phyloP scores from a whole-genome alignment of 2,797 vertebrate species.

The Liasis olivaceus region DNA sequence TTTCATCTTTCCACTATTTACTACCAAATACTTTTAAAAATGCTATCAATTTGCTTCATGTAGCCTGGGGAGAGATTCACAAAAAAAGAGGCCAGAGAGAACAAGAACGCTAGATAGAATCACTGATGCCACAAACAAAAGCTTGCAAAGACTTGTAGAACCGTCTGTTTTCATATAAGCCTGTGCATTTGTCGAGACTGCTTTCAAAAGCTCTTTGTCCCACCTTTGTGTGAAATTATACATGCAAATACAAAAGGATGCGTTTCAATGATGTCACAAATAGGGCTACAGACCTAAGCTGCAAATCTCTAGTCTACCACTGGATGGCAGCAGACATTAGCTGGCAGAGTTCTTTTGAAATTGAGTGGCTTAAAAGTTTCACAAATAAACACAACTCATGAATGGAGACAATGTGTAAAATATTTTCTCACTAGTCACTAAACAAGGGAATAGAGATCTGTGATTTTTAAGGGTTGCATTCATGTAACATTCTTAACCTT shows the following conservation, averaged over 20 bases:
- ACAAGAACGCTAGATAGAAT: neutral
- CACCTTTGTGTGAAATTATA: neutral
- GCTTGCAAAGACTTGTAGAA: neutral
- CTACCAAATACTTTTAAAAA: neutral
- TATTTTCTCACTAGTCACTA: neutral
- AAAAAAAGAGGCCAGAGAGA: neutral
- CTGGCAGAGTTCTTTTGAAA: neutral
- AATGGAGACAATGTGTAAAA: neutral
- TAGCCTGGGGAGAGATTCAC: neutral
- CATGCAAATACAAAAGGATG: neutral
- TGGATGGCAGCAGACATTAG: neutral
- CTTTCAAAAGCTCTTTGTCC: neutral
- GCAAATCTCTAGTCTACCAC: neutral
- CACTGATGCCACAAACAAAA: neutral
- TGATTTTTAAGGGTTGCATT: neutral
- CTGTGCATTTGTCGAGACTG: neutral
- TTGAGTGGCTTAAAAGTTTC: neutral
- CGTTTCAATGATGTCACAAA: neutral
- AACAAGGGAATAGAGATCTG: no score
- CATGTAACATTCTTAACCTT: neutral
- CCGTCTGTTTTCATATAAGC: neutral
- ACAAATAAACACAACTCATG: neutral
- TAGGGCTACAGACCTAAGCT: neutral
- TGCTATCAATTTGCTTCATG: neutral
- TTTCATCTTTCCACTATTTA: neutral